Evolutionary conservation across 2,113 vertebrate species (phyloP).

Genomic region (Chionomys nivalis): DNA sequence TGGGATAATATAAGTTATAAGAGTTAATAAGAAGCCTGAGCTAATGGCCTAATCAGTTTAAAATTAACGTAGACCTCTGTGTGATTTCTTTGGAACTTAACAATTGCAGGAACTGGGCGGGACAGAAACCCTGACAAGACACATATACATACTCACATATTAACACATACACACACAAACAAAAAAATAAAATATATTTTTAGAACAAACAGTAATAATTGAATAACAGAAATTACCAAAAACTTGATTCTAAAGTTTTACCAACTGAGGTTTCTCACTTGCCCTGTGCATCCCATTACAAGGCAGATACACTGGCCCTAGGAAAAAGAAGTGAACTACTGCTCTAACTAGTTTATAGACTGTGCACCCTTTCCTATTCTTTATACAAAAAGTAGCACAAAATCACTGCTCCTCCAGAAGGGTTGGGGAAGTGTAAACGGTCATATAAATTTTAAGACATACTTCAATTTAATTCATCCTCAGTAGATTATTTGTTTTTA

Average conservation of each 20-base stretch:
- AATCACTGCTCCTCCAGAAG: neutral
- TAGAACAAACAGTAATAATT: neutral
- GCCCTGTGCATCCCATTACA: neutral
- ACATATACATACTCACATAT: neutral
- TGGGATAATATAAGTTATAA: no score
- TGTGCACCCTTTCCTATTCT: slow-evolving; percentile 10
- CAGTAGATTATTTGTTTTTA: neutral
- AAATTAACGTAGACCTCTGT: no score
- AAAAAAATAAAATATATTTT: neutral
- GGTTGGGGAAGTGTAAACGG: neutral
- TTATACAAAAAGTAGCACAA: slow-evolving; percentile 2
- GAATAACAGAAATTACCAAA: neutral
- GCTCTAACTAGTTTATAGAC: neutral
- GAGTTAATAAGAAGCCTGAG: no score
- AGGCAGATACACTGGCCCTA: neutral
- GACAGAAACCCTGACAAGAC: neutral
- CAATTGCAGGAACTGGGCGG: no score
- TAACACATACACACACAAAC: neutral
- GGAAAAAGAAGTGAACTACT: neutral
- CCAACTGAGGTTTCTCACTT: neutral
- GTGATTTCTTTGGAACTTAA: no score
- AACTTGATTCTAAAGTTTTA: neutral
- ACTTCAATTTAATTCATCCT: neutral
- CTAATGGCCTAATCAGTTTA: no score
- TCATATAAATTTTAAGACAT: neutral